Evolutionary conservation across 92 coral and sea anemone genomes (phyloP), one percentile per base, ranked within the genome.

Genomic region (Phenganax marumi): DNA sequence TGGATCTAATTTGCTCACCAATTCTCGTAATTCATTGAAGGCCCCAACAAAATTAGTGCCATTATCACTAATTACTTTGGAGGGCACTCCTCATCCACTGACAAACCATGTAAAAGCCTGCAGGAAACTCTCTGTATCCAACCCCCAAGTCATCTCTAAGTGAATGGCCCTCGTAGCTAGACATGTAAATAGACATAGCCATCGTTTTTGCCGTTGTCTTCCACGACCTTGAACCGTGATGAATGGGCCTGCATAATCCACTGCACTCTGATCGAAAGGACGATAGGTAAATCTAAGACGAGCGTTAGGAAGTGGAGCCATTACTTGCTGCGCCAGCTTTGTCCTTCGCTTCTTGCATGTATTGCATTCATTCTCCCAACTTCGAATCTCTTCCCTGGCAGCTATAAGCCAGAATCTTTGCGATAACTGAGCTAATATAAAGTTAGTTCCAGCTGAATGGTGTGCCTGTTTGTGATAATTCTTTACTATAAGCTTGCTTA

Each of bases 311-410:
- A 74, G 81, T 52, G 50, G 81, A 6, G 53, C 81, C 81, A 76
- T 21, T 39, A 76, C 22, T 76, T 76, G 81, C 52, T 33, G 54
- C 17, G 50, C 81, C 12, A 76, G 81, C 69, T 76, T 53, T 51
- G 81, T 54, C 47, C n/a, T 76, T 21, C 50, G 55, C 66, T 52
- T 75, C 39, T 76, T 76, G 69, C 81, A 86, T 12, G 76, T 69
- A 46, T 83, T 76, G 54, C 86, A 87, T 22, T 82, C 89, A 14
- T 75, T 50, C 18, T 82, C 80, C 87, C 88, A 86, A 6, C 85
- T 84, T 53, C 86, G 83, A 63, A 87, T 87, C 81, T 87, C 89
- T 50, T 33, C 43, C 5, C 43, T 1, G 5, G 43, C 43, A 33
- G 43, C 43, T 2, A 33, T 33, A 1, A 33, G 2, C 43, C 43